Conservation (phyloP, 2,797 vertebrate species). For the Girardinus metallicus region DNA sequence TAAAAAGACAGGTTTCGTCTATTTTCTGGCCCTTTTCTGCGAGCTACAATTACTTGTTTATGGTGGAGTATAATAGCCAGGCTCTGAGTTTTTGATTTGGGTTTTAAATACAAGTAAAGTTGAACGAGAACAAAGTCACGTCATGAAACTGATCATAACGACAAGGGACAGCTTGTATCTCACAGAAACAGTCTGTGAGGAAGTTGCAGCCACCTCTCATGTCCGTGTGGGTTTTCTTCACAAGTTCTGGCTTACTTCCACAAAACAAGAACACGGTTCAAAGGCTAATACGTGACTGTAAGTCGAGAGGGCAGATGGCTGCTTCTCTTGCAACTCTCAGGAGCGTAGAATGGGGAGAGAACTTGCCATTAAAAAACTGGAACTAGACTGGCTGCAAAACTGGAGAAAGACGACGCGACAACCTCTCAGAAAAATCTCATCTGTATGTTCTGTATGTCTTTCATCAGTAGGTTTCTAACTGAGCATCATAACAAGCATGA, state of each 20-base stretch:
- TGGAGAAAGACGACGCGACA: not conserved
- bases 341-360: not conserved
- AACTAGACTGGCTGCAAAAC: not conserved
- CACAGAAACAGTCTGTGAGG: too few relatives aligned
- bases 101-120: too few relatives aligned
- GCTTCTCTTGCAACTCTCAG: not conserved
- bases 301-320: not conserved
- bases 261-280: not conserved
- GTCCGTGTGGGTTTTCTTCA: not conserved
- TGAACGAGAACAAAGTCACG: too few relatives aligned
- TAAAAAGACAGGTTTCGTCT: too few relatives aligned
- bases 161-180: too few relatives aligned
- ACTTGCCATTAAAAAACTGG: not conserved
- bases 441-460: not conserved
- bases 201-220: too few relatives aligned
- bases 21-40: too few relatives aligned
- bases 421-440: not conserved
- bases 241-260: not conserved
- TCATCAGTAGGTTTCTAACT: not conserved
- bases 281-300: not conserved
- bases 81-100: too few relatives aligned
- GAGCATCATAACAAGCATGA: not conserved
- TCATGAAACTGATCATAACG: too few relatives aligned
- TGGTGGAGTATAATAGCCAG: too few relatives aligned
- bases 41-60: too few relatives aligned